These are phyloP conservation scores for Laterallus jamaicensis DNA, from an alignment of 2,113 vertebrate genomes.

Conservation along the genomic window DNA sequence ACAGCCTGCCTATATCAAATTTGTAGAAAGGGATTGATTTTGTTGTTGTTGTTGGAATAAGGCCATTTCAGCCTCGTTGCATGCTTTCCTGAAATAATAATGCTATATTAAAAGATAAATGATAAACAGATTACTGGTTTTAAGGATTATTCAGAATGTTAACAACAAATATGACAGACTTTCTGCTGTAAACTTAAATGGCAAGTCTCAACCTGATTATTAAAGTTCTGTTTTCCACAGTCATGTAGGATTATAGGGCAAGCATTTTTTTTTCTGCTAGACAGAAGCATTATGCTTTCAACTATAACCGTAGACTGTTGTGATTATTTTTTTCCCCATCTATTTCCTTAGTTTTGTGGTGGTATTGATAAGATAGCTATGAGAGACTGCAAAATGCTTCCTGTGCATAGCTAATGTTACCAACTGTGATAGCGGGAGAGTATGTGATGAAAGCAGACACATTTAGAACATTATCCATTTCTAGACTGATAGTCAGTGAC, in stretches of 20 bases:
- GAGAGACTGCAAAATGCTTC: conserved; percentile 44
- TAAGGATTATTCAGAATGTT: conserved; percentile 73
- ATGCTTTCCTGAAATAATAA: conserved; percentile 73
- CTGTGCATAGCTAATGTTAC: conserved; percentile 37
- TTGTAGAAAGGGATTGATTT: conserved; percentile 78
- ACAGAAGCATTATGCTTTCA: conserved; percentile 54
- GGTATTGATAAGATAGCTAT: conserved; percentile 30
- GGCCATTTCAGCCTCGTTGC: conserved; percentile 58
- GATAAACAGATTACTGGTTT: conserved; percentile 74
- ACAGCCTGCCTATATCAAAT: conserved; percentile 71
- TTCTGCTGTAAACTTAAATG: conserved; percentile 63
- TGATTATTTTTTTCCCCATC: not conserved
- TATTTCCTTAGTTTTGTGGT: conserved; percentile 42
- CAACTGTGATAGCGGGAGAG: not conserved
- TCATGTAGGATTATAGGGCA: conserved; percentile 15
- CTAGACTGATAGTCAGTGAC: conserved; percentile 37
- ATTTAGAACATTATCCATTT: conserved; percentile 61
- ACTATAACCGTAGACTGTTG: not conserved
- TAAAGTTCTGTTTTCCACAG: conserved; percentile 53
- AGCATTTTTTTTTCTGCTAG: conserved; percentile 37
- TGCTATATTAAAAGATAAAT: conserved; percentile 71
- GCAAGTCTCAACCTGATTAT: conserved; percentile 66
- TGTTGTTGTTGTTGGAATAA: conserved; percentile 67
- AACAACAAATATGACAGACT: conserved; percentile 64
- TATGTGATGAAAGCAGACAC: conserved; percentile 17